These are phyloP conservation scores for Philypnodon macrostomus DNA, from an alignment of 2,797 vertebrate species.

Conservation along the genomic window DNA sequence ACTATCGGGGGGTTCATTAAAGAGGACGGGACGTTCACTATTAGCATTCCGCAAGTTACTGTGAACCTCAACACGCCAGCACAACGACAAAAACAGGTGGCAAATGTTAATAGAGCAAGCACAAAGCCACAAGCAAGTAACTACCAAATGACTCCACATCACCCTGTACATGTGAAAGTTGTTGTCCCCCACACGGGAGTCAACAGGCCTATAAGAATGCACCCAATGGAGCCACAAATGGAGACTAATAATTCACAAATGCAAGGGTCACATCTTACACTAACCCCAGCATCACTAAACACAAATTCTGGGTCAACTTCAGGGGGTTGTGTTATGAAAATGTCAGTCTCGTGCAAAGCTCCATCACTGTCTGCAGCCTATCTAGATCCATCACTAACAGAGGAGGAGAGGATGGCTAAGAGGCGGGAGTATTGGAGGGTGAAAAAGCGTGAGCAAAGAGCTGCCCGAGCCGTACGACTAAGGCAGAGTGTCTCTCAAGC, in stretches of 20 bases:
- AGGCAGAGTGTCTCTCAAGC: constrained; percentile 52
- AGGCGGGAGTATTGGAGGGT: constrained; percentile 76
- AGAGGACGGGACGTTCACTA: constrained; percentile 74
- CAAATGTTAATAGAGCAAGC: constrained; percentile 3
- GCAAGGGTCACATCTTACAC: constrained; percentile 36
- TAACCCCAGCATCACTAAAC: constrained; percentile 24
- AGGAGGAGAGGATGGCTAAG: constrained; percentile 68
- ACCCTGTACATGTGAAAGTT: constrained; percentile 48
- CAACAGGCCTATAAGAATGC: constrained; percentile 22
- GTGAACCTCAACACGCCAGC: constrained; percentile 14
- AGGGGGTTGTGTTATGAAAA: constrained; percentile 62
- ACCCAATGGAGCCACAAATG: constrained; percentile 28
- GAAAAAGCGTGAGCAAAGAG: constrained; percentile 78
- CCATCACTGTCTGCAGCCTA: neutral
- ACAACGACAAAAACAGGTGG: constrained; percentile 11
- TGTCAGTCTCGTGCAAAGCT: constrained; percentile 37
- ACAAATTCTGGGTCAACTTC: neutral
- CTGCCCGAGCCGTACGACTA: constrained; percentile 54
- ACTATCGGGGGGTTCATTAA: constrained; percentile 76
- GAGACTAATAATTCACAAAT: constrained; percentile 25
- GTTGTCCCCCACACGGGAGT: constrained; percentile 28
- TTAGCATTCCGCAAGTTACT: constrained; percentile 36
- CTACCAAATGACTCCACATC: constrained; percentile 10
- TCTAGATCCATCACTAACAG: constrained; percentile 30
- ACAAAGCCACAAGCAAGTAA: constrained; percentile 11